A percentile compares a stretch with the other conserved stretches of the same genome.
Conservation (phyloP, 2,113 vertebrate species). For the Myotis yumanensis region DNA sequence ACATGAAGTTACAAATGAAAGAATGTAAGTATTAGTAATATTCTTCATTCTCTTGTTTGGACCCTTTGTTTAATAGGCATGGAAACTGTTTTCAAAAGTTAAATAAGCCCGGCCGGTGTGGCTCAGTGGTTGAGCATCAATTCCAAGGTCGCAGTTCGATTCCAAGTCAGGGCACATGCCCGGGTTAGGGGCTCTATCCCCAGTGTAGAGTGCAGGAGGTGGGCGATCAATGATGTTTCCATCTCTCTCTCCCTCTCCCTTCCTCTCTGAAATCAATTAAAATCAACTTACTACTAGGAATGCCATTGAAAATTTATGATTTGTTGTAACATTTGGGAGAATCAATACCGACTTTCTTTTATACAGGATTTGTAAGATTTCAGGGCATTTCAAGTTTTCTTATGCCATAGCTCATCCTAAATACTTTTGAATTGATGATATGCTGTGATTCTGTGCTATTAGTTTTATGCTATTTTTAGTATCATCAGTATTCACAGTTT, state of each 20-base stretch:
- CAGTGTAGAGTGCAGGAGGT: not conserved
- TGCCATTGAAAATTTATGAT: not conserved
- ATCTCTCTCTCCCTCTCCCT: not conserved
- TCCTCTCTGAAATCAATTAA: not conserved
- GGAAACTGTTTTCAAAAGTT: slow-evolving; percentile 5
- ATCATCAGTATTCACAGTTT: not conserved
- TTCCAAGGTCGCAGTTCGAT: not conserved
- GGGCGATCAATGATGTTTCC: not conserved
- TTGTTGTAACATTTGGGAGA: not conserved
- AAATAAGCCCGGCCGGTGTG: not conserved
- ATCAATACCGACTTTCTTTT: not conserved
- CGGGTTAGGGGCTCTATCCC: not conserved
- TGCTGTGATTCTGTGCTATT: not conserved
- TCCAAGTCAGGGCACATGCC: not conserved
- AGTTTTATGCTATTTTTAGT: not conserved
- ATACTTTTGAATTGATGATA: not conserved
- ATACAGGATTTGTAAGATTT: not conserved
- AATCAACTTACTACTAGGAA: not conserved
- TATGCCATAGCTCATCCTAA: not conserved
- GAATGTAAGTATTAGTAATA: not conserved
- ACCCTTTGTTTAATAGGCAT: not conserved
- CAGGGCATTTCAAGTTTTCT: not conserved
- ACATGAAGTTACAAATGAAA: not conserved
- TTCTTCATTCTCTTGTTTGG: not conserved
- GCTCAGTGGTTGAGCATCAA: not conserved